A percentile compares a stretch with the other conserved stretches of the same genome.
Evolutionary conservation across 2,113 vertebrate species (phyloP).

Genomic region (Tiliqua scincoides): DNA sequence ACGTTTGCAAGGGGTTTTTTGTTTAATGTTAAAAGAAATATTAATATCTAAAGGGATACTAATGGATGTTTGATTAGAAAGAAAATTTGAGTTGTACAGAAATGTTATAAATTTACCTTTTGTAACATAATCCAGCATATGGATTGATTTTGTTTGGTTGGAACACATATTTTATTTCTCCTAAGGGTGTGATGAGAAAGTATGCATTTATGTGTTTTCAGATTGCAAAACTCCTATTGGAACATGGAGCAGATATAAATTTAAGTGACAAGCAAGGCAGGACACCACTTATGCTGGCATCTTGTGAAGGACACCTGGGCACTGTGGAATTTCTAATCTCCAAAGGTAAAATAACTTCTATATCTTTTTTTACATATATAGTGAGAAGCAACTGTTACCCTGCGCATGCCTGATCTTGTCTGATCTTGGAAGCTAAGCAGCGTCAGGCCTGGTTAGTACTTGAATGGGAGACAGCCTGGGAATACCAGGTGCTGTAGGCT

Average conservation of each 20-base stretch:
- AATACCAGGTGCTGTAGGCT: no score
- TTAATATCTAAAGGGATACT: background rate
- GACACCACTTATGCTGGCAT: slow-evolving; percentile 95
- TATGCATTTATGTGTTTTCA: slow-evolving; percentile 56
- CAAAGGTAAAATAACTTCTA: slow-evolving; percentile 80
- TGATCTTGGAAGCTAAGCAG: no score
- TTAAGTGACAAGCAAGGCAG: slow-evolving; percentile 94
- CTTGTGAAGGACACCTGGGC: slow-evolving; percentile 93
- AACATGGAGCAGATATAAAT: slow-evolving; percentile 90
- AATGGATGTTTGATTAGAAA: background rate
- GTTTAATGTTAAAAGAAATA: no score
- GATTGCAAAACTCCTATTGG: slow-evolving; percentile 90
- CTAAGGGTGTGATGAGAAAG: background rate
- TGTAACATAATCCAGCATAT: background rate
- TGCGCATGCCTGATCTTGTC: no score
- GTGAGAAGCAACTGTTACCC: no score
- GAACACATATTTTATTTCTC: background rate
- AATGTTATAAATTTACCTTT: background rate
- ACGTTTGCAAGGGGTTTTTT: background rate
- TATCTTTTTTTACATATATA: background rate
- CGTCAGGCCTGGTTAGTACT: no score
- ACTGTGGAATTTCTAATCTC: slow-evolving; percentile 93
- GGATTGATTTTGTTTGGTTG: background rate
- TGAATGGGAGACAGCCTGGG: no score
- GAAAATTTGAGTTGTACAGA: background rate